These are phyloP conservation scores for Myripristis murdjan DNA, from an alignment of 2,797 vertebrate genomes.

Conservation along the genomic window DNA sequence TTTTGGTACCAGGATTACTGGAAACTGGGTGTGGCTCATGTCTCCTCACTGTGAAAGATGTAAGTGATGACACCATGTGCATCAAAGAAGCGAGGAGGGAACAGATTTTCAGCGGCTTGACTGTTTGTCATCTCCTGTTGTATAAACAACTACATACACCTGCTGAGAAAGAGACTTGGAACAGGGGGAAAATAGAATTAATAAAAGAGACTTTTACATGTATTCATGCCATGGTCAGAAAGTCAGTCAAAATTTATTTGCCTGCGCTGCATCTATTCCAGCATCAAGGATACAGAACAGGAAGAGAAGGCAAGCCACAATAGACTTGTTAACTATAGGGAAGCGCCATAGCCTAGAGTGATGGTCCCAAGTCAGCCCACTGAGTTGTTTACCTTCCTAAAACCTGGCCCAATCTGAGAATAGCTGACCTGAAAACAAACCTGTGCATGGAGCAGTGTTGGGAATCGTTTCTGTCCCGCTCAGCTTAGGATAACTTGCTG, in stretches of 20 bases:
- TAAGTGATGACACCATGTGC: not conserved
- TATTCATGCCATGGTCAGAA: not conserved
- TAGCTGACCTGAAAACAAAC: not conserved
- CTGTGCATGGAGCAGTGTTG: too few relatives aligned
- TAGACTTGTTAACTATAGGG: too few relatives aligned
- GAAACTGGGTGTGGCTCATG: not conserved
- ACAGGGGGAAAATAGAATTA: not conserved
- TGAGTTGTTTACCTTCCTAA: not conserved
- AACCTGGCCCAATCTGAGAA: not conserved
- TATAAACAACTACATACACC: not conserved
- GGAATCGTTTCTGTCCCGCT: too few relatives aligned
- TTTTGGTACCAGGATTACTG: not conserved
- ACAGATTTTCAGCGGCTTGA: not conserved
- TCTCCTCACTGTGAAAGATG: not conserved
- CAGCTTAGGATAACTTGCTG: too few relatives aligned
- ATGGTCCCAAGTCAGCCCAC: not conserved
- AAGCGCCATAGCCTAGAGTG: not conserved
- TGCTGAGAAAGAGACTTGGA: not conserved
- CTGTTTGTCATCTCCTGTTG: conserved; percentile 15
- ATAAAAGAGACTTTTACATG: conserved; percentile 5
- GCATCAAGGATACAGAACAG: not conserved
- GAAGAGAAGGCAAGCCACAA: not conserved
- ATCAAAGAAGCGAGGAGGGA: not conserved
- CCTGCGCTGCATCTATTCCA: not conserved
- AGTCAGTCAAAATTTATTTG: not conserved